These are phyloP conservation scores for Microctenopoma stevenorrisi DNA, from an alignment of 2,797 vertebrate species.

Conservation along the genomic window DNA sequence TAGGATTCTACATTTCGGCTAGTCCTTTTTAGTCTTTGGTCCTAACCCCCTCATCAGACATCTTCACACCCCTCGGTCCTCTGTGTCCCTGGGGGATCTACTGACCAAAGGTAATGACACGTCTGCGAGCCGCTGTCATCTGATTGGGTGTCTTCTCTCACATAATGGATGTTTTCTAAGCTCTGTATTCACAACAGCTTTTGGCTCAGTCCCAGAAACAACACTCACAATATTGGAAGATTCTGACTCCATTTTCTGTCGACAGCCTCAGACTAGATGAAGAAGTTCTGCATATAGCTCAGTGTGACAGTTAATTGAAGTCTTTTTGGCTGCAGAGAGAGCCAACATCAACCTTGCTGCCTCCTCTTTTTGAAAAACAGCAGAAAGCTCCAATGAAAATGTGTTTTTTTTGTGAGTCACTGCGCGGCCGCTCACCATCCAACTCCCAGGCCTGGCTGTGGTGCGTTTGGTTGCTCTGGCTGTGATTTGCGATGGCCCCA, in stretches of 20 bases:
- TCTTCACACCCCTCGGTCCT: constrained; percentile 14
- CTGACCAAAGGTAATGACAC: constrained; percentile 43
- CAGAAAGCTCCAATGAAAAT: constrained; percentile 75
- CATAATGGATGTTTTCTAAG: constrained; percentile 70
- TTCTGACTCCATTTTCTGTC: constrained; percentile 84
- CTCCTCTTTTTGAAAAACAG: constrained; percentile 87
- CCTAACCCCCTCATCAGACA: constrained; percentile 28
- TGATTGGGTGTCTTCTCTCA: constrained; percentile 61
- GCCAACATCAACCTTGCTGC: constrained; percentile 90
- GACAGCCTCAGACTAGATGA: constrained; percentile 81
- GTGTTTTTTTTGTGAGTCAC: constrained; percentile 79
- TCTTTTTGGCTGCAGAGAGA: constrained; percentile 81
- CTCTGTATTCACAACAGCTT: constrained; percentile 56
- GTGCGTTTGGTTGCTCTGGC: constrained; percentile 52
- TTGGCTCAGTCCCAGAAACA: constrained; percentile 72
- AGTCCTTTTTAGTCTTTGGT: constrained; percentile 43
- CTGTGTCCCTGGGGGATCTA: constrained; percentile 30
- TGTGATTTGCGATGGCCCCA: constrained; percentile 68
- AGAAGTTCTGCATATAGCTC: constrained; percentile 61
- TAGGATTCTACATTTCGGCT: constrained; percentile 29
- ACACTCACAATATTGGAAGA: constrained; percentile 84
- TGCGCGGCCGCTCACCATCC: constrained; percentile 77
- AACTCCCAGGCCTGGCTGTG: constrained; percentile 73
- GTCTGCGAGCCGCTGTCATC: constrained; percentile 62
- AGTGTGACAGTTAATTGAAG: constrained; percentile 89